Conservation (phyloP, 2,113 vertebrate species). For the Anthoscopus minutus region DNA sequence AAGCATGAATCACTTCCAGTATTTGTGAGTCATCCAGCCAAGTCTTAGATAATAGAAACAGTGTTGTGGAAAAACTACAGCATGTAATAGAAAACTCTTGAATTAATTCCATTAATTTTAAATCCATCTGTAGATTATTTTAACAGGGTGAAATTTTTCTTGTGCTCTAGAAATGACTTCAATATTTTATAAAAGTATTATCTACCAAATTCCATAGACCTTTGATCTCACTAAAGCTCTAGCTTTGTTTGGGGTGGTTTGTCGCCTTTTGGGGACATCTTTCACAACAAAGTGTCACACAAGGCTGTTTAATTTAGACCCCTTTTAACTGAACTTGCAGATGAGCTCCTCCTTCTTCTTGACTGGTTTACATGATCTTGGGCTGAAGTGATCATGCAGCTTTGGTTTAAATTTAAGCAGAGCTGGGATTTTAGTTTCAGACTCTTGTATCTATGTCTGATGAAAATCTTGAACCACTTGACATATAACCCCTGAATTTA, state of each 20-base stretch:
- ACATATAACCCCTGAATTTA: neutral
- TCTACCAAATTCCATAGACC: neutral
- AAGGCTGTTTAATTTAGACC: neutral
- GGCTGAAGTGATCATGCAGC: neutral
- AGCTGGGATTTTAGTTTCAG: neutral
- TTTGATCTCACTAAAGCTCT: neutral
- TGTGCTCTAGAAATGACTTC: neutral
- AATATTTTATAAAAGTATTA: neutral
- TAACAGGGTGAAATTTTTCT: neutral
- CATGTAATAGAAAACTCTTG: neutral
- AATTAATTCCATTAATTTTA: neutral
- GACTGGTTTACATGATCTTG: neutral
- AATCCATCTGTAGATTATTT: neutral
- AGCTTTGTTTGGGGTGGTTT: neutral
- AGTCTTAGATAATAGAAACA: neutral
- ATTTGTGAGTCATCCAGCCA: neutral
- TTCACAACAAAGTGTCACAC: neutral
- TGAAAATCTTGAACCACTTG: neutral
- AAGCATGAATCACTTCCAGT: conserved; percentile 21
- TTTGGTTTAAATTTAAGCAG: neutral
- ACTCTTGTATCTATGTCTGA: neutral
- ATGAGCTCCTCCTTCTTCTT: neutral
- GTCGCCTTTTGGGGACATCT: neutral
- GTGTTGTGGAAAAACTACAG: neutral
- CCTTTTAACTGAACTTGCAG: neutral